Percentiles rank a stretch among this genome's conserved stretches.
These are phyloP conservation scores for Holothuria scabra DNA, from an alignment of 53 echinoderm and acorn worm genomes.

Conservation along the genomic window DNA sequence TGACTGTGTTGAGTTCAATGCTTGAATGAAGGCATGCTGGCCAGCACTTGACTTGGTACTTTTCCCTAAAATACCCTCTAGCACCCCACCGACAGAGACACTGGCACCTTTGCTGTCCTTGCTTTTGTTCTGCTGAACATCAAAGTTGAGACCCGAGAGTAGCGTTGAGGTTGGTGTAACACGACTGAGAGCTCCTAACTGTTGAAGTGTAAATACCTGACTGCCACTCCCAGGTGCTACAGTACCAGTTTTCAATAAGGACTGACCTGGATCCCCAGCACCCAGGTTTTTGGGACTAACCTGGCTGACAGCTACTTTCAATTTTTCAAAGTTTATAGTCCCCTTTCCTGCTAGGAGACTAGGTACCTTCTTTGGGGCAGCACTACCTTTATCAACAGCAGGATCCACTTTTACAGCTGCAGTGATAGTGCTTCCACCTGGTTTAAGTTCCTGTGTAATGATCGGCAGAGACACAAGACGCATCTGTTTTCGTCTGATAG, in stretches of 20 bases:
- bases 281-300: conserved; percentile 9
- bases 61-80: conserved; percentile 39
- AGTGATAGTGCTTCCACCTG: conserved; percentile 4
- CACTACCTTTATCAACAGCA: conserved; percentile 1
- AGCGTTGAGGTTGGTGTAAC: conserved; percentile 7
- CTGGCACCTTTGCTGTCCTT: conserved; percentile 17
- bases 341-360: conserved; percentile 20
- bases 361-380: not conserved
- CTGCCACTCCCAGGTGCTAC: not conserved
- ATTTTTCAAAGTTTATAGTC: conserved; percentile 24
- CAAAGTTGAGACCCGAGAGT: conserved; percentile 81
- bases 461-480: conserved; percentile 70
- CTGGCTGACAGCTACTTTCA: conserved; percentile 33
- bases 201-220: conserved; percentile 32
- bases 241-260: conserved; percentile 5
- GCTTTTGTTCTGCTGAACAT: conserved; percentile 69
- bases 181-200: conserved; percentile 30
- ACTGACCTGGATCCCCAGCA: not conserved
- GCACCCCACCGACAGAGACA: conserved; percentile 27
- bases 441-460: conserved; percentile 44
- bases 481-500: conserved; percentile 73
- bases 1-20: conserved; percentile 31
- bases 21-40: conserved; percentile 39
- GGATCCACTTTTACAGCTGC: not conserved
- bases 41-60: not conserved